Base-by-base conservation (phyloP, 2,888 invertebrate genomes). In the Drosophila tanythrix region DNA sequence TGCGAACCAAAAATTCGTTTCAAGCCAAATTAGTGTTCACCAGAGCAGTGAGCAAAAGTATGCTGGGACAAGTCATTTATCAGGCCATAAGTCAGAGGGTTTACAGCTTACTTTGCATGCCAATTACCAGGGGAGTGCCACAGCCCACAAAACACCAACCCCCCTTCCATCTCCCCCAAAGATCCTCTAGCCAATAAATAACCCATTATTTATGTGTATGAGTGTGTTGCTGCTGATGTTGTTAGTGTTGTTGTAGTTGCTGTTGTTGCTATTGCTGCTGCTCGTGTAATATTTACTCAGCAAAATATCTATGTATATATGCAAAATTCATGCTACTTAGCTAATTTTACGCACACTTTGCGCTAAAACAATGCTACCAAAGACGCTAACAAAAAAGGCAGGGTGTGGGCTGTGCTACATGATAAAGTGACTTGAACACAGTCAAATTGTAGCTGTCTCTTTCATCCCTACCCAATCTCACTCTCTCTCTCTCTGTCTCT, bases 331-430 rank as follows among this genome's bases (percentile, higher is more conserved):
- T 67, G 68, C 81, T 77, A 88, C 88, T 85, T 78, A 80, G 82
- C 76, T 83, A 83, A 85, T 86, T 86, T 86, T 82, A 80, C 84
- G 85, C 89, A 73, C 87, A 83, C 87, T 86, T 86, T 82, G 85
- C 64, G 89, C 87, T 82, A 59, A 88, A 88, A 86, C 87, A 87
- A 81, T 83, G 87, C 71, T 70, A 65, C 55, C 27, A 71, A 71
- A 78, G 70, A 66, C 52, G 70, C 40, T 33, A 56, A 51, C 59
- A 65, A 59, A 38, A 38, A 48, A 43, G 21, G 4, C n/a, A 60
- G 60, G 52, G 73, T 56, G 60, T 33, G 59, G 48, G 43, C 27
- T 5, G 36, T 58, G 69, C 63, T 59, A 60, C 69, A 70, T 79
- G 79, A 80, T 79, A 65, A 76, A 79, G 79, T 79, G 81, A 51